phyloP scores from a whole-genome alignment of 1,140 invertebrate genomes.

The Diorhabda elongata region DNA sequence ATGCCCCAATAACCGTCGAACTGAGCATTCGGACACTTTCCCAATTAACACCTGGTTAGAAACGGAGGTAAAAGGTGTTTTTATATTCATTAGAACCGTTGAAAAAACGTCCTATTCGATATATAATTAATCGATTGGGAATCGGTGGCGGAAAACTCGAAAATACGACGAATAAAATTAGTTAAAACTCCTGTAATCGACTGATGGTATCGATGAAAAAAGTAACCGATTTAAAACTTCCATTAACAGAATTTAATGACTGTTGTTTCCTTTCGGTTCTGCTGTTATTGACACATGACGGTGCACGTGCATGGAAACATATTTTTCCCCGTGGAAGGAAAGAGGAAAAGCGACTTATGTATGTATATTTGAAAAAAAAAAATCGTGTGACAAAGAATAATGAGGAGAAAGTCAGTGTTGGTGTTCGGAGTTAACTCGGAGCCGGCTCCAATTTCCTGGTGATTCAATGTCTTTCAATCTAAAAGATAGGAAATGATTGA shows the following conservation, averaged over 20 bases:
- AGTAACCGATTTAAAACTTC: neutral
- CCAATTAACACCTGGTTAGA: constrained; percentile 36
- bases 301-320: neutral
- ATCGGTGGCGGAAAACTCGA: too few species aligned
- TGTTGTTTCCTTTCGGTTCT: neutral
- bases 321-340: neutral
- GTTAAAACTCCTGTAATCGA: too few species aligned
- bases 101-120: too few species aligned
- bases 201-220: neutral
- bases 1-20: constrained; percentile 31
- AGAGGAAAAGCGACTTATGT: neutral
- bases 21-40: constrained; percentile 33
- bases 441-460: constrained; percentile 45
- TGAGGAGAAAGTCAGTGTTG: constrained; percentile 22
- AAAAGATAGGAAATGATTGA: constrained; percentile 44
- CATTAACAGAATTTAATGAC: neutral
- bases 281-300: neutral
- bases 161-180: too few species aligned
- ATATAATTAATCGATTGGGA: too few species aligned
- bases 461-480: constrained; percentile 48
- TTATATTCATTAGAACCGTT: too few species aligned
- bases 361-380: neutral
- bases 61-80: neutral
- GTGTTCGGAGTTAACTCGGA: constrained; percentile 29
- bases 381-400: constrained; percentile 40